phyloP scores from a whole-genome alignment of 1,140 invertebrate genomes.

The Augochlora pura region DNA sequence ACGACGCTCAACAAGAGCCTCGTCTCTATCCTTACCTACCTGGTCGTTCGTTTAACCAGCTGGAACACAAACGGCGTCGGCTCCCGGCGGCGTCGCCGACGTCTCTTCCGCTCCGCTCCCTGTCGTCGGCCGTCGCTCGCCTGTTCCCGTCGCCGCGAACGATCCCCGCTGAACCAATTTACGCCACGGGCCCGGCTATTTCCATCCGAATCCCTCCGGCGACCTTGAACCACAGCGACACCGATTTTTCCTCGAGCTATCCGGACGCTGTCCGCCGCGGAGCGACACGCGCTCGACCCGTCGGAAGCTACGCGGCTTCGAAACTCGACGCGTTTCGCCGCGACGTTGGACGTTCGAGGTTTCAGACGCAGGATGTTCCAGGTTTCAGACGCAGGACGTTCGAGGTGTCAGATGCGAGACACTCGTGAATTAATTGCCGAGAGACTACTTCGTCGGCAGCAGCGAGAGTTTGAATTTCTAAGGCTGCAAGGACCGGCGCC shows the following conservation, averaged over 20 bases:
- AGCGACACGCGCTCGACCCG: not conserved
- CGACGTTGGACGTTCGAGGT: not conserved
- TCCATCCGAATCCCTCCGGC: slow-evolving; percentile 31
- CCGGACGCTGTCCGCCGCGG: not conserved
- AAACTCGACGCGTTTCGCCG: not conserved
- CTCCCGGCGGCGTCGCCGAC: slow-evolving; percentile 48
- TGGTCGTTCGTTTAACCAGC: slow-evolving; percentile 68
- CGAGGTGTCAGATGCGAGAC: too few relatives aligned
- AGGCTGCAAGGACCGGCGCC: too few relatives aligned
- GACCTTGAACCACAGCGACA: slow-evolving; percentile 39
- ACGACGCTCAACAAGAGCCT: too few relatives aligned
- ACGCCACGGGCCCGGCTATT: slow-evolving; percentile 35
- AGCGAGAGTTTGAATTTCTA: too few relatives aligned
- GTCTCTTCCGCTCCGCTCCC: not conserved
- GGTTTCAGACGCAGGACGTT: not conserved
- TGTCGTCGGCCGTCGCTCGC: slow-evolving; percentile 22
- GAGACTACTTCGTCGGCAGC: too few relatives aligned
- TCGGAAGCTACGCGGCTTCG: not conserved
- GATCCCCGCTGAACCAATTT: slow-evolving; percentile 34
- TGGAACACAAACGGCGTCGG: slow-evolving; percentile 63
- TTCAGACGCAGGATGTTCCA: not conserved
- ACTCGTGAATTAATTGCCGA: too few relatives aligned
- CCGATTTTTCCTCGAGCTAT: slow-evolving; percentile 12
- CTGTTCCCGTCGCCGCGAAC: slow-evolving; percentile 24
- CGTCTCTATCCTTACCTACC: slow-evolving; percentile 66